Conservation (phyloP, 2,113 vertebrate species). For the Ceuthmochares aereus region DNA sequence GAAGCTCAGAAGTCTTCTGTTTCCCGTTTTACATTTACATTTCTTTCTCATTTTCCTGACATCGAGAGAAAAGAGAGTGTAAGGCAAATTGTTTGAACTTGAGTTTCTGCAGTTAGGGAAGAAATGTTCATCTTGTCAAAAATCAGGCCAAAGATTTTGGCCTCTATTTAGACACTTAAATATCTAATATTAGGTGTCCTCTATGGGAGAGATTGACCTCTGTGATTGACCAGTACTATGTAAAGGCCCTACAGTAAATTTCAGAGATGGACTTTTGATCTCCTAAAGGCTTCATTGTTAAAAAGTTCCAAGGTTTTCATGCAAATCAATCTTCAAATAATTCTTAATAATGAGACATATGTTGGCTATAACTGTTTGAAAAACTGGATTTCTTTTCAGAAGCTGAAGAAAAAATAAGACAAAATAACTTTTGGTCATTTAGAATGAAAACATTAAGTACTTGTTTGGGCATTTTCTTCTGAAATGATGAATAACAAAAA, state of each 20-base stretch:
- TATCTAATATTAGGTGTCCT: neutral
- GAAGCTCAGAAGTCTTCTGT: constrained; percentile 18
- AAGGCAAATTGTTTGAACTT: constrained; percentile 29
- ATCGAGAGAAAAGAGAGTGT: neutral
- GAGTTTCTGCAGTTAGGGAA: neutral
- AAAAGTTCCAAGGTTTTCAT: neutral
- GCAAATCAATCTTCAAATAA: neutral
- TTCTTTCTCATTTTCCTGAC: constrained; percentile 31
- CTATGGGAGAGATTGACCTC: neutral
- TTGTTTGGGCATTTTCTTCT: neutral
- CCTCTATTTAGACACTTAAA: neutral
- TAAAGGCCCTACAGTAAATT: neutral
- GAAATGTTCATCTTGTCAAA: neutral
- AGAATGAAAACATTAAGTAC: neutral
- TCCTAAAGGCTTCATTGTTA: neutral
- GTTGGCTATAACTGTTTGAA: neutral
- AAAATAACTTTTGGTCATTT: neutral
- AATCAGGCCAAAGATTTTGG: constrained; percentile 15
- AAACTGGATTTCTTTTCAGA: neutral
- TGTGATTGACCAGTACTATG: neutral
- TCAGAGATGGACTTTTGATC: neutral
- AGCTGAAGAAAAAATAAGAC: neutral
- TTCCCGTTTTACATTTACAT: constrained; percentile 38
- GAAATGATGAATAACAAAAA: neutral
- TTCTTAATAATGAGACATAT: neutral